Percentiles rank a stretch among this genome's conserved stretches.
Evolutionary conservation across 2,113 vertebrate species (phyloP).

Genomic region (Oryzias melastigma): DNA sequence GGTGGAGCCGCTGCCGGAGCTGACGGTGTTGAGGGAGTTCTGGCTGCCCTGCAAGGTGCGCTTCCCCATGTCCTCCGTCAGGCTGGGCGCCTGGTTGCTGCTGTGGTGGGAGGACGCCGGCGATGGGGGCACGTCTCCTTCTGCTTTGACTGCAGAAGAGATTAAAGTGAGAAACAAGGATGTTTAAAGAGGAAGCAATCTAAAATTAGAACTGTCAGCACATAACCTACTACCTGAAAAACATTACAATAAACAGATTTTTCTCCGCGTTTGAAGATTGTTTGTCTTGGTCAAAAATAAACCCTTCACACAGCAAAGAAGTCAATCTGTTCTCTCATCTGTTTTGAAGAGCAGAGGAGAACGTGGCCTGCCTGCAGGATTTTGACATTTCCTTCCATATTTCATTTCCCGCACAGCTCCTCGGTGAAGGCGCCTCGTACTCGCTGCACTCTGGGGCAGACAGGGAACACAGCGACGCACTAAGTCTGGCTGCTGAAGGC

Average conservation of each 20-base stretch:
- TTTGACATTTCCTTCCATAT: slow-evolving; percentile 63
- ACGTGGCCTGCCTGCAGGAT: slow-evolving; percentile 29
- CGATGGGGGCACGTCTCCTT: slow-evolving; percentile 90
- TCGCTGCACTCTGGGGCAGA: slow-evolving; percentile 45
- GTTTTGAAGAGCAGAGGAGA: slow-evolving; percentile 38
- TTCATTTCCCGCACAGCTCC: slow-evolving; percentile 67
- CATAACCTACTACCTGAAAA: not conserved
- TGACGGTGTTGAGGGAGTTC: slow-evolving; percentile 96
- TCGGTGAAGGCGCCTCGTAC: slow-evolving; percentile 51
- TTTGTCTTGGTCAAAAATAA: too few relatives aligned
- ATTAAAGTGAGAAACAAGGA: slow-evolving; percentile 2
- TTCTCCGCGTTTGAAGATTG: too few relatives aligned
- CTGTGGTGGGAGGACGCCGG: slow-evolving; percentile 98
- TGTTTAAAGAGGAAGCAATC: not conserved
- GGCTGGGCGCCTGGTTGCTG: slow-evolving; percentile 91
- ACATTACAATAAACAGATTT: too few relatives aligned
- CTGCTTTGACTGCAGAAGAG: slow-evolving; percentile 75
- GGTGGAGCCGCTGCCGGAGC: slow-evolving; percentile 94
- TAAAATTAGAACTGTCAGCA: slow-evolving; percentile 14
- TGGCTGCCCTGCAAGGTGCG: slow-evolving; percentile 96
- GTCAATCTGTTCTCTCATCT: slow-evolving; percentile 32
- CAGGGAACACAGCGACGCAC: slow-evolving; percentile 34
- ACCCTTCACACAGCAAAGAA: too few relatives aligned
- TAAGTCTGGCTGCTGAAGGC: slow-evolving; percentile 62
- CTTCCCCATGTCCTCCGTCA: slow-evolving; percentile 88